Percentiles rank a stretch among this genome's conserved stretches.
phyloP scores from a whole-genome alignment of 2,888 invertebrate species.

The Xylophagus ater region DNA sequence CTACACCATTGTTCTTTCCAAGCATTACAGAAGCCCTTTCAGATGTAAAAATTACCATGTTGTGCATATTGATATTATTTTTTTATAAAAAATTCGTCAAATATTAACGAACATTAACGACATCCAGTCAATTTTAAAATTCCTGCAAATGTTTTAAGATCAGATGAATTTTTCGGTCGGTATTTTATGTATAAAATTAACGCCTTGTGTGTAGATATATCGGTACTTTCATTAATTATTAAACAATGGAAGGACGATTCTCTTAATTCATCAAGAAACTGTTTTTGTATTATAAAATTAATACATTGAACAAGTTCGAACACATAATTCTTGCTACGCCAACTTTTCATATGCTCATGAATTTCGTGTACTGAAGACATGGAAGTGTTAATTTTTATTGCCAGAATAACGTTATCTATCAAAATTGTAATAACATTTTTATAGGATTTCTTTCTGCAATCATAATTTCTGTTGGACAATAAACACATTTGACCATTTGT shows the following conservation, averaged over 20 bases:
- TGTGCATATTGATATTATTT: conserved; percentile 1
- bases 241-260: conserved; percentile 1
- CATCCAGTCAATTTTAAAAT: background rate
- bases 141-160: background rate
- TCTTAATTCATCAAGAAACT: background rate
- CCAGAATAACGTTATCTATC: conserved; percentile 6
- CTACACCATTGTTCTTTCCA: conserved; percentile 1
- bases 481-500: too few relatives aligned
- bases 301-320: conserved; percentile 3
- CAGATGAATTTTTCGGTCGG: background rate
- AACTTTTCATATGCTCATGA: background rate
- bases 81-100: conserved; percentile 1
- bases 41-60: background rate
- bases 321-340: background rate
- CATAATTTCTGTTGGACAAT: too few relatives aligned
- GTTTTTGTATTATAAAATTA: conserved; percentile 9
- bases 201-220: background rate
- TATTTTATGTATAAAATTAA: conserved; percentile 1
- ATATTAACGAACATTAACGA: background rate
- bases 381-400: conserved; percentile 9
- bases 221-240: background rate
- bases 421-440: conserved; percentile 6
- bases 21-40: conserved; percentile 1
- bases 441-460: conserved; percentile 5
- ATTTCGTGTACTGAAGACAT: conserved; percentile 2